These are phyloP conservation scores for Hydrolagus affinis DNA, from an alignment of 2,113 vertebrate species.

Conservation along the genomic window DNA sequence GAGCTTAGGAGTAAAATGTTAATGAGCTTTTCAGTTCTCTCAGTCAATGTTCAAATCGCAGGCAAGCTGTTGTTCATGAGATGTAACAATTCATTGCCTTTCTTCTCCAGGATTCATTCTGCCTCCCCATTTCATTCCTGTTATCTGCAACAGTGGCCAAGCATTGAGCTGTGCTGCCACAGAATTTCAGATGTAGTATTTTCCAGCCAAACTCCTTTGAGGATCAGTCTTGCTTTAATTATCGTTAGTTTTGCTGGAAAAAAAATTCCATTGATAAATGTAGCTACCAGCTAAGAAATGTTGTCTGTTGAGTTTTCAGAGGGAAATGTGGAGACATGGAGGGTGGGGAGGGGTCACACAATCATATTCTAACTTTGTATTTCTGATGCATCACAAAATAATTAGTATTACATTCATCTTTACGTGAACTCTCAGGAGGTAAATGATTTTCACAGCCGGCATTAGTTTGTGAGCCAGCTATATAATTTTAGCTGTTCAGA, in stretches of 20 bases:
- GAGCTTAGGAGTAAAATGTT: not conserved
- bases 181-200: not conserved
- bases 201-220: conserved; percentile 16
- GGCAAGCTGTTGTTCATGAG: not conserved
- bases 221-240: not conserved
- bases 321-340: not conserved
- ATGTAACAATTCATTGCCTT: not conserved
- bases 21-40: not conserved
- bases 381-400: conserved; percentile 4
- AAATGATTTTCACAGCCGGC: not conserved
- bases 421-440: not conserved
- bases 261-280: no score
- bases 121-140: not conserved
- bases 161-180: not conserved
- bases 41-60: no score
- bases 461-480: not conserved
- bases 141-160: not conserved
- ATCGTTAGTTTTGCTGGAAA: conserved; percentile 6
- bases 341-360: no score
- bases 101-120: not conserved
- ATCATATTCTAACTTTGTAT: not conserved
- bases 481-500: not conserved
- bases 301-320: no score
- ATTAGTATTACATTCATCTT: not conserved
- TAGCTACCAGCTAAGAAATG: not conserved